These are phyloP conservation scores for Trididemnum miniatum DNA, from an alignment of 23 tunicate species.

Conservation along the genomic window DNA sequence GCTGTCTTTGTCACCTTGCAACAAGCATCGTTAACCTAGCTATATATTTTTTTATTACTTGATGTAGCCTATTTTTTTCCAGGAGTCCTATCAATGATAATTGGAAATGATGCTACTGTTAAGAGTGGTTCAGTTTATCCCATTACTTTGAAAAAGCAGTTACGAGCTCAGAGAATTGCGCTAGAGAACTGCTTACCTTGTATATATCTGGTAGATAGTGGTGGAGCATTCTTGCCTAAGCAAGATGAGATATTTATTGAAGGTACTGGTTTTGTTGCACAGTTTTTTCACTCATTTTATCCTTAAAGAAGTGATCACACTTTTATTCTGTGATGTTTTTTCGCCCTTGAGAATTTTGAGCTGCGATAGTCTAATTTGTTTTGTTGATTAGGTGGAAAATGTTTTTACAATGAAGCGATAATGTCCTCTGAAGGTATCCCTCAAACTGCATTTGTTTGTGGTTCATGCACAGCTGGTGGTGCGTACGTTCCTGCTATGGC, in stretches of 20 bases:
- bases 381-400: slow-evolving; percentile 88
- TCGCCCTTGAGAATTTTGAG: no score
- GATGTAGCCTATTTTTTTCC: no score
- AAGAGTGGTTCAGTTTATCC: slow-evolving; percentile 94
- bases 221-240: slow-evolving; percentile 93
- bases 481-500: slow-evolving; percentile 98
- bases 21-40: no score
- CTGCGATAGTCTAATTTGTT: no score
- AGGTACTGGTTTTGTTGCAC: no score
- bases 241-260: slow-evolving; percentile 93
- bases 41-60: no score
- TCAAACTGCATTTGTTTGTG: slow-evolving; percentile 85
- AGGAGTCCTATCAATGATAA: slow-evolving; percentile 78
- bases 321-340: no score
- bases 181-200: slow-evolving; percentile 72
- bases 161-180: slow-evolving; percentile 81
- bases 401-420: slow-evolving; percentile 82
- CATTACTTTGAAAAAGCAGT: slow-evolving; percentile 80
- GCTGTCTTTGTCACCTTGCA: no score
- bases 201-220: slow-evolving; percentile 90
- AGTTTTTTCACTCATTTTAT: no score
- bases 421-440: slow-evolving; percentile 80
- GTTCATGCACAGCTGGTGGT: slow-evolving; percentile 98
- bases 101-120: slow-evolving; percentile 82
- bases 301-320: no score